Base-by-base conservation (phyloP, 2,113 vertebrate species). In the Bubo scandiacus region DNA sequence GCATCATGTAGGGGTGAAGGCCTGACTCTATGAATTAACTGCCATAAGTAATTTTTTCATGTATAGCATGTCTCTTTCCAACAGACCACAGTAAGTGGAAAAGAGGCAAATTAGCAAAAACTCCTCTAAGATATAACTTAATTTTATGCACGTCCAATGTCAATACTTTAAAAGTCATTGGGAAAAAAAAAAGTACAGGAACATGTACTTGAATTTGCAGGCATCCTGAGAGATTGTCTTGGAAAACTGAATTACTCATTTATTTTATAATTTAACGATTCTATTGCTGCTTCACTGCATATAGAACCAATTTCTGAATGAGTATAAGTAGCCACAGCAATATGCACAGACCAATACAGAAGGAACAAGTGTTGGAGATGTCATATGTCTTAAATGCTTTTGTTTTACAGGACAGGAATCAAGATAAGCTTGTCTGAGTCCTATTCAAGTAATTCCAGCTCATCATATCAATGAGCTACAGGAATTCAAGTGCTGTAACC, bases 61-160 rank as follows among this genome's bases (percentile, higher is more conserved):
- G 9, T 70, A 8, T 9, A 45, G 23, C 0, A 0, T 38, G 6
- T 36, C 19, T 61, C 30, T 15, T 73, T 63, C 73, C 14, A 0
- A 32, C 51, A 36, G 10, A 49, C 22, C 51, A 19, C 23, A 26
- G 12, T 38, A 54, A 32, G 40, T 26, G 18, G 51, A 47, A 43
- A 87, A 65, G 42, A 83, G 21, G 38, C 30, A 55, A 55, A 65
- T 67, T 3, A 55, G 10, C 9, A 38, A 73, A 68, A 78, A 15
- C 9, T 65, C 10, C 21, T 45, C 17, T 6, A 42, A 59, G 26
- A 65, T 66, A 5, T 1, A 43, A 5, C 30, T 75, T 67, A 14
- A 34, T 81, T 79, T 81, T 67, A 4, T 45, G 15, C 2, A 25
- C 5, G 11, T 61, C 29, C 30, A 3, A 0, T 29, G 26, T 21